A percentile compares a stretch with the other conserved stretches of the same genome.
phyloP scores from a whole-genome alignment of 2,113 vertebrate genomes.

The western clawed frog (Xenopus tropicalis) region UCB_Xtro_10.0 CM004449.2:116042501-116043000 shows the following conservation, averaged over 20 bases:
- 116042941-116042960: too few species aligned
- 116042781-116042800: background rate
- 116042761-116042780: background rate
- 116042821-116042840: too few species aligned
- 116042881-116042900: too few species aligned
- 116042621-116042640: slow-evolving; percentile 16
- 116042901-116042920: too few species aligned
- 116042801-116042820: background rate
- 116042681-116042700: slow-evolving; percentile 3
- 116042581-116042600: slow-evolving; percentile 15
- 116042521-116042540: slow-evolving; percentile 28
- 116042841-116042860: too few species aligned
- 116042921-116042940: too few species aligned
- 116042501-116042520: slow-evolving; percentile 15
- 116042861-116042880: too few species aligned
- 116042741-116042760: slow-evolving; percentile 4
- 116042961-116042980: too few species aligned
- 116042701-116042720: slow-evolving; percentile 11
- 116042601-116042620: slow-evolving; percentile 15
- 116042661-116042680: slow-evolving; percentile 9
- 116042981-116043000: too few species aligned
- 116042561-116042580: background rate
- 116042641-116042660: slow-evolving; percentile 39
- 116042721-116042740: background rate
- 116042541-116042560: slow-evolving; percentile 8